These are phyloP conservation scores for Drosophila albomicans DNA, from an alignment of 1,140 invertebrate genomes.

Conservation along the genomic window DNA sequence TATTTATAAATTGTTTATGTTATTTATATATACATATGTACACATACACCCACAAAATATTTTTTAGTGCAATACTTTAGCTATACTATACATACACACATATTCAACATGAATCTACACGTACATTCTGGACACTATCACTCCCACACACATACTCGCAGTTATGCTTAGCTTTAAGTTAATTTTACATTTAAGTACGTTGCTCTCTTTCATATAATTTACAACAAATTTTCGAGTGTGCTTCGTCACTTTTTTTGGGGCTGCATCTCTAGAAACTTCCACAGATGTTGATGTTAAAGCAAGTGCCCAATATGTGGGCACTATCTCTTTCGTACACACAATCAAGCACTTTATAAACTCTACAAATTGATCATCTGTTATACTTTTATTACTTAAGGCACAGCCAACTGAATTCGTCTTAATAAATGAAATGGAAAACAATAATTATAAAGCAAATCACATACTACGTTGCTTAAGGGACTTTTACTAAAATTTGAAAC, in stretches of 20 bases:
- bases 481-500: slow-evolving; percentile 48
- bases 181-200: slow-evolving; percentile 63
- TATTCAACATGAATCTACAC: neutral
- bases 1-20: slow-evolving; percentile 75
- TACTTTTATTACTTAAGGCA: too few relatives aligned
- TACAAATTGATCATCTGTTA: too few relatives aligned
- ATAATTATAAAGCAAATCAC: neutral
- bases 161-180: slow-evolving; percentile 62
- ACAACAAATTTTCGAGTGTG: slow-evolving; percentile 63
- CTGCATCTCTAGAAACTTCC: slow-evolving; percentile 69
- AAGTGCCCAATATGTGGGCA: slow-evolving; percentile 31
- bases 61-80: slow-evolving; percentile 79
- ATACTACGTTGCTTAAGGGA: slow-evolving; percentile 50
- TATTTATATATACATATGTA: slow-evolving; percentile 62
- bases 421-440: slow-evolving; percentile 6
- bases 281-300: slow-evolving; percentile 28
- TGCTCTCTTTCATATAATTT: slow-evolving; percentile 25
- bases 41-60: slow-evolving; percentile 31
- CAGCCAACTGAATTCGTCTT: too few relatives aligned
- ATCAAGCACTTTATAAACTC: slow-evolving; percentile 1
- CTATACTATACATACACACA: slow-evolving; percentile 44
- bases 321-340: slow-evolving; percentile 44
- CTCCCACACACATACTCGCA: slow-evolving; percentile 45
- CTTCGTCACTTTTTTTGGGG: slow-evolving; percentile 55
- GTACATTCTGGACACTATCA: slow-evolving; percentile 11